phyloP scores from a whole-genome alignment of 2,113 vertebrate species.

The Lagopus leucura region DNA sequence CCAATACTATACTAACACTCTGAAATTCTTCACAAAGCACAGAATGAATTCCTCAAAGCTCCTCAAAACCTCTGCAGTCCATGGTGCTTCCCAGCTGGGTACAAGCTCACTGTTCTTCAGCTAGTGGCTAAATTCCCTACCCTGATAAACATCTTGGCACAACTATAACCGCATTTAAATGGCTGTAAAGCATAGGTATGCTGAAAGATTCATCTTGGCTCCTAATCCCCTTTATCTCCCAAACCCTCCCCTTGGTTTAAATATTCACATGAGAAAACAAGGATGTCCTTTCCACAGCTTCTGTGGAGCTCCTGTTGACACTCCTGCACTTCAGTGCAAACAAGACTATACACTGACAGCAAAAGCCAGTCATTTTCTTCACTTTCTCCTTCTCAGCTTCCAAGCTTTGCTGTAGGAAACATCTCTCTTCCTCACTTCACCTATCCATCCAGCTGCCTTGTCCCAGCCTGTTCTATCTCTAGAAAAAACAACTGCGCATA shows the following conservation, averaged over 20 bases:
- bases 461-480: neutral
- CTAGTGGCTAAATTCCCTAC: neutral
- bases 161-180: neutral
- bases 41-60: rapidly evolving
- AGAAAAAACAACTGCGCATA: neutral
- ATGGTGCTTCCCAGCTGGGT: neutral
- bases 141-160: neutral
- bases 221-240: neutral
- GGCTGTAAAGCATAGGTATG: neutral
- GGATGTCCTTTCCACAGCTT: neutral
- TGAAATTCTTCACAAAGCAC: neutral
- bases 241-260: rapidly evolving
- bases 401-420: neutral
- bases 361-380: neutral
- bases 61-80: neutral
- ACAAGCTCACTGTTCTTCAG: neutral
- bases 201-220: neutral
- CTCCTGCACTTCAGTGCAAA: neutral
- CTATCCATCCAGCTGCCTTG: neutral
- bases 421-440: neutral
- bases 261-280: neutral
- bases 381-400: neutral
- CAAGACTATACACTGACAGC: neutral
- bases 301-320: neutral
- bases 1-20: neutral